Evolutionary conservation across 2,113 vertebrate genomes (phyloP).

Genomic region (Motacilla tschutschensis): DNA sequence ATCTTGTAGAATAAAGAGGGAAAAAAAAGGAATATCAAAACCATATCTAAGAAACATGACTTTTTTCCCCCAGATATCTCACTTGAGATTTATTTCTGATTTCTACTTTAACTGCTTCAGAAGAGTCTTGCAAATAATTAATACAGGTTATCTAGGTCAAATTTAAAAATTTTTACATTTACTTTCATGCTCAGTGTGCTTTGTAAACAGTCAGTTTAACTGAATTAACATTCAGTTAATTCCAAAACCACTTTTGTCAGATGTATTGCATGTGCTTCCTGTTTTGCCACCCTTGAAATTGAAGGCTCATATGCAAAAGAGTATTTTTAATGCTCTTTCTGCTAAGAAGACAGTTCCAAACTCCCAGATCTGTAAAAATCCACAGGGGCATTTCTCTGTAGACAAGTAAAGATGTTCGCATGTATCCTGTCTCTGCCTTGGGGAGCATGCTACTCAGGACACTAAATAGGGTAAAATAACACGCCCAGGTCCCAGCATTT

Average conservation of each 20-base stretch:
- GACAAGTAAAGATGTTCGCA: not conserved
- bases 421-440: not conserved
- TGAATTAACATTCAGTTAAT: not conserved
- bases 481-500: not conserved
- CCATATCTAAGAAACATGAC: not conserved
- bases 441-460: rapidly evolving
- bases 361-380: not conserved
- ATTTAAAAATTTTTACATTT: not conserved
- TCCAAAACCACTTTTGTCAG: not conserved
- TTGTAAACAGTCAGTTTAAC: not conserved
- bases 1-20: not conserved
- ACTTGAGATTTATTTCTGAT: not conserved
- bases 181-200: not conserved
- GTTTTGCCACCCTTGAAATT: not conserved
- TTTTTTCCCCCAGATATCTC: not conserved
- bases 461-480: not conserved
- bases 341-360: not conserved
- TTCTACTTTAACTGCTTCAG: not conserved
- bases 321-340: not conserved
- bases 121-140: not conserved
- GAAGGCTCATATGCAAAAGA: not conserved
- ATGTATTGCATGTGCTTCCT: not conserved
- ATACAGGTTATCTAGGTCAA: not conserved
- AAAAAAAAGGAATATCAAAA: not conserved
- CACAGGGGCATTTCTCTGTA: not conserved